These are phyloP conservation scores for Druon quercuslanigerum DNA, from an alignment of 1,140 invertebrate species.

Conservation along the genomic window DNA sequence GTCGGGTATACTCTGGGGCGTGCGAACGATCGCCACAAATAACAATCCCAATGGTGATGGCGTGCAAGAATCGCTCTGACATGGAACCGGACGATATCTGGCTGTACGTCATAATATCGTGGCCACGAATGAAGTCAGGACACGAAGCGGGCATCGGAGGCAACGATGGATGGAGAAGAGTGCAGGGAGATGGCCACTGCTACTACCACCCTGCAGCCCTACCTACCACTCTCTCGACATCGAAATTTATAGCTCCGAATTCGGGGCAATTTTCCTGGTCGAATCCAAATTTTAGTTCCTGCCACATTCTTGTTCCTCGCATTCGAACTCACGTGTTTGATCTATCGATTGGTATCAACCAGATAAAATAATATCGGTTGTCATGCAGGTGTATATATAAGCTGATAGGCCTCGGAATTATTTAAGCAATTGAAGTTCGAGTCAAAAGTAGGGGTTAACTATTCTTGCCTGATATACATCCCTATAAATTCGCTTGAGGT, in stretches of 20 bases:
- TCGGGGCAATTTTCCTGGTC: constrained; percentile 11
- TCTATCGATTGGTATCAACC: neutral
- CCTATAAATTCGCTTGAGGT: no score
- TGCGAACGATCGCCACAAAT: constrained; percentile 25
- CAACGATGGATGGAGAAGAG: constrained; percentile 14
- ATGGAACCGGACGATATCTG: constrained; percentile 26
- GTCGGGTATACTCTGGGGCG: neutral
- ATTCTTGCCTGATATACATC: no score
- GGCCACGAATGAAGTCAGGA: constrained; percentile 20
- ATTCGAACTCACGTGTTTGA: constrained; percentile 2
- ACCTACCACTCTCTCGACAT: neutral
- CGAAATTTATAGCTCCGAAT: constrained; percentile 23
- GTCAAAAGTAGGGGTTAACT: no score
- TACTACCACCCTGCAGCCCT: neutral
- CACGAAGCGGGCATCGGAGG: constrained; percentile 1
- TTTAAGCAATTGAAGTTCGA: no score
- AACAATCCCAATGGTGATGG: constrained; percentile 28
- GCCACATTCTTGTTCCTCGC: constrained; percentile 2
- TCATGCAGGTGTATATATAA: neutral
- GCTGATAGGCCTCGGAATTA: no score
- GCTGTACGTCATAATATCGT: constrained; percentile 30
- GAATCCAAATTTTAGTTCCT: constrained; percentile 22
- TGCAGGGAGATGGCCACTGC: neutral
- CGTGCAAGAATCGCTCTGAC: constrained; percentile 23
- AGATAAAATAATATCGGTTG: neutral